Percentiles rank a stretch among this genome's conserved stretches.
These are phyloP conservation scores for Coracopsis vasa DNA, from an alignment of 2,113 vertebrate species.

Conservation along the genomic window DNA sequence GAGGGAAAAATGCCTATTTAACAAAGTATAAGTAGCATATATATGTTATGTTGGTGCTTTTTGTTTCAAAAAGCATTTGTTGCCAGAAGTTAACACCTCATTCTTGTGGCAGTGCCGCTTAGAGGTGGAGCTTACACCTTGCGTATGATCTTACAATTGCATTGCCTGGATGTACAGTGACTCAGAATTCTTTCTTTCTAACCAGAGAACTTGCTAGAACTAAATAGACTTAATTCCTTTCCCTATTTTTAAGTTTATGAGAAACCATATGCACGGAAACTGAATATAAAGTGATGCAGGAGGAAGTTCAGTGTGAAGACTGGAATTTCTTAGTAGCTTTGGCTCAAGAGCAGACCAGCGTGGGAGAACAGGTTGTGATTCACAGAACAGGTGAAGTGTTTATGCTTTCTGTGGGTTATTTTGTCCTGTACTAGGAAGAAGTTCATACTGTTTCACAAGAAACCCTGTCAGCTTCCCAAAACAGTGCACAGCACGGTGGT, in stretches of 20 bases:
- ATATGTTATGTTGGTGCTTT: background rate
- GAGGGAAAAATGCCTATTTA: background rate
- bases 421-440: background rate
- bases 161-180: background rate
- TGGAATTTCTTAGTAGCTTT: background rate
- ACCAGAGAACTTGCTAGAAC: background rate
- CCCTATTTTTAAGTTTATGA: background rate
- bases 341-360: rapidly evolving
- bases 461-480: background rate
- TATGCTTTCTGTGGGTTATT: background rate
- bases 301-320: background rate
- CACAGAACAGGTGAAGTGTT: background rate
- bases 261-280: background rate
- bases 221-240: background rate
- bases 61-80: background rate
- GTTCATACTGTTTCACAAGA: background rate
- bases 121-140: background rate
- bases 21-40: background rate
- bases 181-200: background rate
- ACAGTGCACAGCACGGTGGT: background rate
- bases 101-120: background rate
- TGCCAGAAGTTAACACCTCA: background rate
- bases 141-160: background rate
- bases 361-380: background rate
- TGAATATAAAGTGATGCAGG: background rate